Evolutionary conservation across 2,888 invertebrate genomes (phyloP).

Genomic region (Pelosia muscerda): DNA sequence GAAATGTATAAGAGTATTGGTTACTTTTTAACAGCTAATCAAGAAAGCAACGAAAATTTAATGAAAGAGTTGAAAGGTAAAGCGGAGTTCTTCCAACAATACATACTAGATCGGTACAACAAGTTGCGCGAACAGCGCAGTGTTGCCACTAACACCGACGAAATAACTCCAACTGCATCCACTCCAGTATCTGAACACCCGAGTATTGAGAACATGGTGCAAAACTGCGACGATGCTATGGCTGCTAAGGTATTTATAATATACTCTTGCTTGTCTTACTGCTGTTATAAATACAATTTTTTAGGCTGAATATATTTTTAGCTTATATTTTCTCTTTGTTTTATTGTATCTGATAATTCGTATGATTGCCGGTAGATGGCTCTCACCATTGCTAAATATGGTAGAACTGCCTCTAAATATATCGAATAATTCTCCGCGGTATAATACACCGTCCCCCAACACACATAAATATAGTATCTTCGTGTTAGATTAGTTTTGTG

Average conservation of each 20-base stretch:
- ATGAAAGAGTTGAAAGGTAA: slow-evolving; percentile 88
- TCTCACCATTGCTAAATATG: too few species aligned
- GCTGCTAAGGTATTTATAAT: slow-evolving; percentile 62
- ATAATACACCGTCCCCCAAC: too few species aligned
- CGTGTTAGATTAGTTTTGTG: too few species aligned
- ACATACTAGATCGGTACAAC: slow-evolving; percentile 86
- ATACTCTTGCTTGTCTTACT: background rate
- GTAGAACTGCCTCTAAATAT: too few species aligned
- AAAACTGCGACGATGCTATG: slow-evolving; percentile 69
- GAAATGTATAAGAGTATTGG: background rate
- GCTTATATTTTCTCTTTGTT: too few species aligned
- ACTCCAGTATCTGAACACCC: slow-evolving; percentile 30
- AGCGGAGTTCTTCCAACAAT: slow-evolving; percentile 88
- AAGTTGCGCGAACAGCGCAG: slow-evolving; percentile 68
- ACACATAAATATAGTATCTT: too few species aligned
- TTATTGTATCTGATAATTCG: too few species aligned
- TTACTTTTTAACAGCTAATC: slow-evolving; percentile 63
- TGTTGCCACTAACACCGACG: slow-evolving; percentile 73
- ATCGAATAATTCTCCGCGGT: too few species aligned
- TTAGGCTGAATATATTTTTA: too few species aligned
- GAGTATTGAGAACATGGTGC: slow-evolving; percentile 66
- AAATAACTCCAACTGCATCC: slow-evolving; percentile 23
- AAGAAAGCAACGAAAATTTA: slow-evolving; percentile 86
- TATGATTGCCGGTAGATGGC: too few species aligned
- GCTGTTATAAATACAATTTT: background rate